Evolutionary conservation across 1,140 invertebrate species (phyloP), one percentile per base, ranked within the genome.

Genomic region (Mesaphorura yosii): DNA sequence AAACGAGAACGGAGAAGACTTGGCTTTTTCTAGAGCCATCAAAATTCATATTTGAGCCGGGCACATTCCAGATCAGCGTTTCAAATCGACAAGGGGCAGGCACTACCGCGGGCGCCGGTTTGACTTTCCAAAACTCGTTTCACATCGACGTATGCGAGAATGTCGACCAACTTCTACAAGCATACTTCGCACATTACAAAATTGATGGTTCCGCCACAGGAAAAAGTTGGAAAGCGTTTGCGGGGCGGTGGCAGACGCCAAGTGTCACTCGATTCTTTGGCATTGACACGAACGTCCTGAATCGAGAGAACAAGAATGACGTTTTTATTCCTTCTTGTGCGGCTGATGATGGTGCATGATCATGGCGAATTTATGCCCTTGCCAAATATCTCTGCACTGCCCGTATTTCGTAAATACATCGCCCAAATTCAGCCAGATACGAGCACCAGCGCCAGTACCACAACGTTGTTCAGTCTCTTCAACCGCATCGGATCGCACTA

Each of bases 121-220:
- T 5, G 68, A 44, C 64, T 49, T 49, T 67, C 44, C 60, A 86
- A 48, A 85, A 85, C 4, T 84, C 88, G 66, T 88, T 88, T 67
- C 84, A 88, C 66, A 86, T 89, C 84, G 85, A 88, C 66, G 86
- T 88, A 67, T 88, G 85, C 68, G 86, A 89, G 70, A 86, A 87
- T 70, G 67, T 85, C 45, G 75, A 79, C 55, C 85, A 88, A 60
- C 67, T 88, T 26, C 70, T 86, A n/a, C 66, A 87, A 66, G 86
- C 85, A 0, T 88, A 89, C 64, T 89, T 88, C 65, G 76, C 86
- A 22, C 83, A 88, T 63, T 88, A 88, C 64, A 76, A 72, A 41
- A 82, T 89, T 64, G 85, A 89, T 66, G 68, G 76, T 1, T n/a
- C n/a, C n/a, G n/a, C n/a, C n/a, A 64, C 88, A 55, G 83, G 87